Percentiles rank a stretch among this genome's conserved stretches.
Evolutionary conservation across 1,140 invertebrate genomes (phyloP).

Genomic region (Atta texana): DNA sequence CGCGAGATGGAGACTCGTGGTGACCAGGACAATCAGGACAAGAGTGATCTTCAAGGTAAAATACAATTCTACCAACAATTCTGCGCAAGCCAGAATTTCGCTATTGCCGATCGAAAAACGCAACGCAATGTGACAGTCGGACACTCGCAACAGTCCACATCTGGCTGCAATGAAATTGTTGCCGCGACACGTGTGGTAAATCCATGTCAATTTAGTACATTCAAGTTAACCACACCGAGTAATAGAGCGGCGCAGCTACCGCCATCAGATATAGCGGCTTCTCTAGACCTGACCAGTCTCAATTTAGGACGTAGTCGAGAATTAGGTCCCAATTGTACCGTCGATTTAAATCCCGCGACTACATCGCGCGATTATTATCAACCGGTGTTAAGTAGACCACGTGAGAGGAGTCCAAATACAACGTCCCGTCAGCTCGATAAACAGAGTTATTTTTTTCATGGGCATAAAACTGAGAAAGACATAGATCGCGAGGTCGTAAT

Average conservation of each 20-base stretch:
- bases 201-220: slow-evolving; percentile 80
- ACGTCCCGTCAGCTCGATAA: slow-evolving; percentile 78
- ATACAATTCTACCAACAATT: slow-evolving; percentile 78
- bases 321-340: slow-evolving; percentile 53
- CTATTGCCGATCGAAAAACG: slow-evolving; percentile 69
- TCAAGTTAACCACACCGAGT: slow-evolving; percentile 73
- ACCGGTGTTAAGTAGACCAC: slow-evolving; percentile 49
- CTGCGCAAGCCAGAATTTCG: slow-evolving; percentile 75
- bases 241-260: slow-evolving; percentile 47
- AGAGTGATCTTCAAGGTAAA: slow-evolving; percentile 84
- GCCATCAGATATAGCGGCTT: slow-evolving; percentile 55
- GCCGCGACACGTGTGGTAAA: slow-evolving; percentile 47
- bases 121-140: slow-evolving; percentile 62
- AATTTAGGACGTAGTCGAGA: slow-evolving; percentile 72
- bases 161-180: slow-evolving; percentile 62
- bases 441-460: slow-evolving; percentile 82
- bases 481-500: slow-evolving; percentile 74
- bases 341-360: slow-evolving; percentile 62
- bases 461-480: slow-evolving; percentile 81
- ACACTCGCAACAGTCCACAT: slow-evolving; percentile 57
- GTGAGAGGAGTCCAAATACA: slow-evolving; percentile 73
- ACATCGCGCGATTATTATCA: slow-evolving; percentile 68
- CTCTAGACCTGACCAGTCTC: slow-evolving; percentile 73
- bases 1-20: slow-evolving; percentile 79
- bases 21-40: slow-evolving; percentile 84